Evolutionary conservation across 2,797 vertebrate species (phyloP).

Genomic region (Gobionotothen gibberifrons): DNA sequence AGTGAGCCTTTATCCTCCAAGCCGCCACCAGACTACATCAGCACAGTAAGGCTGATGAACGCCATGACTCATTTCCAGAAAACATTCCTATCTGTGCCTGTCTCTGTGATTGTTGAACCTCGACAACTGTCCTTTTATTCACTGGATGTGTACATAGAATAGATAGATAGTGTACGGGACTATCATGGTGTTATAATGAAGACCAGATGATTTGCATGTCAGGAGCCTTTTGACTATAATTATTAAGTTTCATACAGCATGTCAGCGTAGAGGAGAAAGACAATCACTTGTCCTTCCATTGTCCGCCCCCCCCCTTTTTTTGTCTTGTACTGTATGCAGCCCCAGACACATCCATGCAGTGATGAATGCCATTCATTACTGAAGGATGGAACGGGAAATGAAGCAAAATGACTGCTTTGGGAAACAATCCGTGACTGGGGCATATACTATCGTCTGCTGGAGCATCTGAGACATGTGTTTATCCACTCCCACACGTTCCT

Average conservation of each 20-base stretch:
- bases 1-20: conserved; percentile 53
- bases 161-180: background rate
- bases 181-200: conserved; percentile 42
- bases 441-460: conserved; percentile 38
- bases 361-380: conserved; percentile 70
- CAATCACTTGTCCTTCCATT: conserved; percentile 41
- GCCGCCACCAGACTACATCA: conserved; percentile 29
- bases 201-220: conserved; percentile 38
- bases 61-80: conserved; percentile 33
- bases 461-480: conserved; percentile 62
- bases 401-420: conserved; percentile 60
- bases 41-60: conserved; percentile 39
- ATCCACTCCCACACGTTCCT: conserved; percentile 63
- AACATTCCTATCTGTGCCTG: conserved; percentile 12
- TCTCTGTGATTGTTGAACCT: conserved; percentile 39
- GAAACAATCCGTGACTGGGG: conserved; percentile 47
- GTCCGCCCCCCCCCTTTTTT: conserved; percentile 31
- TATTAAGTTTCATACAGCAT: conserved; percentile 51
- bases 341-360: conserved; percentile 38
- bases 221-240: conserved; percentile 44
- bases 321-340: conserved; percentile 25
- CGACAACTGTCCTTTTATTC: conserved; percentile 41
- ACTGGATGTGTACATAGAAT: conserved; percentile 2
- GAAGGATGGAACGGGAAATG: conserved; percentile 58
- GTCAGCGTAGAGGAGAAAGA: conserved; percentile 34